phyloP scores from a whole-genome alignment of 1,140 invertebrate genomes.

The Trialeurodes vaporariorum region DNA sequence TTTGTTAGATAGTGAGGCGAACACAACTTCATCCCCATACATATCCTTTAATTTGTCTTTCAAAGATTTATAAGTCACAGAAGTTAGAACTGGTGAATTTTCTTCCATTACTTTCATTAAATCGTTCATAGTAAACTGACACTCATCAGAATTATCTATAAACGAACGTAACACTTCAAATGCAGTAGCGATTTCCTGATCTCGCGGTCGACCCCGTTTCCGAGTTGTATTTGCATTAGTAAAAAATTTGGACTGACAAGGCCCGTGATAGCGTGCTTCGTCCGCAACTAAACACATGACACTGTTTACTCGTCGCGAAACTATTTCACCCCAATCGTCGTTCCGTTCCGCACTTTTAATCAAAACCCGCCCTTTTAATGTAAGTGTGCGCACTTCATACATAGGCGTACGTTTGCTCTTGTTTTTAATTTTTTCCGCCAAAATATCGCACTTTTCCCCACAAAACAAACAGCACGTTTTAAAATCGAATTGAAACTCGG shows the following conservation, averaged over 20 bases:
- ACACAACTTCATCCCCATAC: constrained; percentile 11
- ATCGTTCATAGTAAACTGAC: not conserved
- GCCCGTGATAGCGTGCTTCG: not conserved
- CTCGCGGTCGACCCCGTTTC: too few species aligned
- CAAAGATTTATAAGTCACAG: constrained; percentile 6
- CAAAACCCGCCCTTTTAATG: constrained; percentile 1
- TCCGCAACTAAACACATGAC: constrained; percentile 1
- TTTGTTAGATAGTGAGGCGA: constrained; percentile 15
- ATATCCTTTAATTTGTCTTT: constrained; percentile 1
- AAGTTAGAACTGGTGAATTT: not conserved
- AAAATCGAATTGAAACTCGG: constrained; percentile 4
- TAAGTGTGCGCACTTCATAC: constrained; percentile 1
- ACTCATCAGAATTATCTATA: not conserved
- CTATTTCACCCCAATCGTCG: constrained; percentile 1
- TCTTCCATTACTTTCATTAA: constrained; percentile 4
- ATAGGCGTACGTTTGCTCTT: not conserved
- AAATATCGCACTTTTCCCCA: not conserved
- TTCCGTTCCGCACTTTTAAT: not conserved
- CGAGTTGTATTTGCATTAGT: too few species aligned
- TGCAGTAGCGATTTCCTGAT: too few species aligned
- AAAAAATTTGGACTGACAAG: too few species aligned
- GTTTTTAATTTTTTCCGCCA: not conserved
- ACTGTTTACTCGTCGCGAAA: not conserved
- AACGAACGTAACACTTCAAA: too few species aligned
- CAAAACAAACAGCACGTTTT: not conserved